Evolutionary conservation across 2,113 vertebrate genomes (phyloP), one percentile per base, ranked within the genome.

Genomic region (Notiomystis cincta): DNA sequence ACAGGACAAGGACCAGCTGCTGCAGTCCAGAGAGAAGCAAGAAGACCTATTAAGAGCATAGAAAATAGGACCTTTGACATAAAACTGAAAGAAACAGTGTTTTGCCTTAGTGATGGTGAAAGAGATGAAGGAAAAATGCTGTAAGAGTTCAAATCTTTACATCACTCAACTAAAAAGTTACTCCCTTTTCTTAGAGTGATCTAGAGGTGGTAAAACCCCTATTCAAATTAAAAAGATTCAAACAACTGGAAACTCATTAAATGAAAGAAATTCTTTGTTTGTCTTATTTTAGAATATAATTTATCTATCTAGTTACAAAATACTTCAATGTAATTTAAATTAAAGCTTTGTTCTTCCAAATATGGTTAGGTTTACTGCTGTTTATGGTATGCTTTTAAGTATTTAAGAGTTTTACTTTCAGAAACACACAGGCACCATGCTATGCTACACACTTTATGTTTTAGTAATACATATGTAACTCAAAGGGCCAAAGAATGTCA

Each of bases 331-430:
- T 53, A 42, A 65, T 54, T 88, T 57, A 91, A 60, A 90, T 90
- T 85, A 94, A 89, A 78, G 35, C 22, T 72, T 69, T 67, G 12
- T 82, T 83, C 70, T 85, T 93, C 75, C 78, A 93, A 91, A 79
- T 48, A 65, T 8, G 82, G 89, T 47, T 81, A 75, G 54, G 30
- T 93, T 93, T 94, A 83, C 62, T 88, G 56, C 62, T 87, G 58
- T 77, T 95, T 72, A 96, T 58, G 76, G 85, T 87, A 94, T 37
- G 84, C 71, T 96, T 90, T 96, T 94, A 97, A 97, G 84, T 96
- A 96, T 94, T 96, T 90, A 96, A 94, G 95, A 95, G 93, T 97
- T 95, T 97, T 95, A 93, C 92, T 97, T 96, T 96, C 95, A 96
- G 48, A 58, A 96, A 96, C 87, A 96, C 67, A 66, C 18, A 88